Evolutionary conservation across 1,140 invertebrate genomes (phyloP), one percentile per base, ranked within the genome.

Genomic region (Venustaconcha ellipsiformis): DNA sequence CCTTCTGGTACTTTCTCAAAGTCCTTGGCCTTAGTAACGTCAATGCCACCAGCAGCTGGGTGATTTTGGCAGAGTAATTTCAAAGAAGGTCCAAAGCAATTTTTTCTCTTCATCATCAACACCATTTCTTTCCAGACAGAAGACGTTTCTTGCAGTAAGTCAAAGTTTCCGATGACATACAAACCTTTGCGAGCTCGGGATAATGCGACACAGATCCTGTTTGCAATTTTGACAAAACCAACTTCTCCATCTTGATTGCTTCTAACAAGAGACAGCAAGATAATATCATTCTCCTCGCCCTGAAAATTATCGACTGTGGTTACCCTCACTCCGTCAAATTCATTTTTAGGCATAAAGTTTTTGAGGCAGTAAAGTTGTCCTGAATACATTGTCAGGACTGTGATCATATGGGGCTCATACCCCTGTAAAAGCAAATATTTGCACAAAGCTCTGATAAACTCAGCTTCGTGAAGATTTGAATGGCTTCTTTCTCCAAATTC

Each of bases 251-350:
- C 89, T 11, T 88, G 75, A 76, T 90, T 89, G 87, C 94, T 96
- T 78, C 96, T 90, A 0, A 97, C 95, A 13, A 97, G 89, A 0
- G 96, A 96, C 15, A 97, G 85, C 6, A 97, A 83, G 74, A 97
- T 94, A 62, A 97, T 95, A 80, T 95, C 93, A 57, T 93, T 94
- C 88, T 97, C 96, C 86, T 96, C 94, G 0, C 96, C 95, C 91
- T 89, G 87, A 67, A 83, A 89, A 74, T 95, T 95, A 86, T 97
- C 96, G 2, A 96, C 93, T 15, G 93, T 92, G 57, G 92, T 92
- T 23, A 96, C 92, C 67, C 82, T 64, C 8, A 91, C 80, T 18
- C 80, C 84, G 48, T 86, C 77, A 48, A 80, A 82, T 26, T 79
- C 69, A 14, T 80, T 81, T 78, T 57, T 83, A 55, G 88, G 82